Percentiles rank a stretch among this genome's conserved stretches.
phyloP scores from a whole-genome alignment of 2,113 vertebrate species.

The Chloroceryle aenea region DNA sequence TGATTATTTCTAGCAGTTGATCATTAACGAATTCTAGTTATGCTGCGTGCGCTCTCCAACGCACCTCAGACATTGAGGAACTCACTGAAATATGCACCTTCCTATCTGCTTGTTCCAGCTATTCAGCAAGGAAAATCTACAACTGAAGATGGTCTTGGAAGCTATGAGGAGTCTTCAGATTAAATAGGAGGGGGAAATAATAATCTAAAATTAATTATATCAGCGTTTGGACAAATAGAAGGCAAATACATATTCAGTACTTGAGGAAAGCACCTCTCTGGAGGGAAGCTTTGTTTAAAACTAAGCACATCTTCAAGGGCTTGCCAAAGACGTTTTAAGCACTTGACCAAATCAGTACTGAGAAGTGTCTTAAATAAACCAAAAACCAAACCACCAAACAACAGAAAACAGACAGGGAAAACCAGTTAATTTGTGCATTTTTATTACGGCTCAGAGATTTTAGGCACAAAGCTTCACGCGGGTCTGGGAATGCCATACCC shows the following conservation, averaged over 20 bases:
- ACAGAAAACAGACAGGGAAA: neutral
- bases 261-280: neutral
- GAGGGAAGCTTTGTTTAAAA: neutral
- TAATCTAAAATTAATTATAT: neutral
- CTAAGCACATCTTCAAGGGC: neutral
- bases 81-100: neutral
- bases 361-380: neutral
- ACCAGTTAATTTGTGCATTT: neutral
- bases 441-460: neutral
- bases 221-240: neutral
- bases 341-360: neutral
- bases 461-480: neutral
- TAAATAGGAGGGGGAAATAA: neutral
- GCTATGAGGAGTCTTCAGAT: neutral
- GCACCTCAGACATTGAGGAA: neutral
- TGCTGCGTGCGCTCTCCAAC: neutral
- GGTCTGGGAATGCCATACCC: neutral
- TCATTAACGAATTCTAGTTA: neutral
- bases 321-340: neutral
- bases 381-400: neutral
- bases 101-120: neutral
- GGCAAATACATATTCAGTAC: neutral
- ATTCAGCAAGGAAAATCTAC: neutral
- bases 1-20: conserved; percentile 12
- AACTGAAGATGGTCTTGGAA: neutral